Evolutionary conservation across 2,888 invertebrate genomes (phyloP).

Genomic region (Osedax fenrisi): DNA sequence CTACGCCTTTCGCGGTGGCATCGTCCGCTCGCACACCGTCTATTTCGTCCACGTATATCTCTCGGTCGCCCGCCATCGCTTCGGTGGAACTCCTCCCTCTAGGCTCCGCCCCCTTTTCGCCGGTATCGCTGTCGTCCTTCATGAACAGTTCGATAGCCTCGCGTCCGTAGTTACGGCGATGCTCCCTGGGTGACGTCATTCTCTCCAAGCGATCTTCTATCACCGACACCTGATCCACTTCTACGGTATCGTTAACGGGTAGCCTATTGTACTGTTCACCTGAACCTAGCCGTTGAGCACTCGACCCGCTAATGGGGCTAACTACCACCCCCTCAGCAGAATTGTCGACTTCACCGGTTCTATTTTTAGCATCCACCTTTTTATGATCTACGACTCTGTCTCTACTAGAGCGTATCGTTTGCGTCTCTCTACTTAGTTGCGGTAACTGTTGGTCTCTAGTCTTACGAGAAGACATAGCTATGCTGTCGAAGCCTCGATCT

Average conservation of each 20-base stretch:
- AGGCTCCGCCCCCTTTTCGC: not conserved
- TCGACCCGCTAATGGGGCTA: not conserved
- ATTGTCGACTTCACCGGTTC: not conserved
- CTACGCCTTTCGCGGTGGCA: too few relatives aligned
- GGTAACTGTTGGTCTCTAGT: too few relatives aligned
- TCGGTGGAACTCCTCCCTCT: not conserved
- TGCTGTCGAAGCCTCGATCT: not conserved
- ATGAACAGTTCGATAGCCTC: not conserved
- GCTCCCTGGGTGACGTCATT: not conserved
- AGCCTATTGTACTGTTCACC: not conserved
- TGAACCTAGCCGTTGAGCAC: not conserved
- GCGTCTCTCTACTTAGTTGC: not conserved
- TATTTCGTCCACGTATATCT: not conserved
- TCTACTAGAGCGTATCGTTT: too few relatives aligned
- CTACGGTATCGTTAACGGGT: not conserved
- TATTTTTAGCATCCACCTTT: not conserved
- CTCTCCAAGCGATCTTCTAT: not conserved
- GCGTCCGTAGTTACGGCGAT: not conserved
- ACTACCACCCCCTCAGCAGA: not conserved
- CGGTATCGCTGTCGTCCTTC: not conserved
- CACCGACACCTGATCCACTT: not conserved
- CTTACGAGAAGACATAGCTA: not conserved
- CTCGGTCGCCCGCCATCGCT: not conserved
- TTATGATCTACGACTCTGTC: not conserved
- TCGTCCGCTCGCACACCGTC: too few relatives aligned